phyloP scores from a whole-genome alignment of 2,113 vertebrate species.

The Aptenodytes forsteri region DNA sequence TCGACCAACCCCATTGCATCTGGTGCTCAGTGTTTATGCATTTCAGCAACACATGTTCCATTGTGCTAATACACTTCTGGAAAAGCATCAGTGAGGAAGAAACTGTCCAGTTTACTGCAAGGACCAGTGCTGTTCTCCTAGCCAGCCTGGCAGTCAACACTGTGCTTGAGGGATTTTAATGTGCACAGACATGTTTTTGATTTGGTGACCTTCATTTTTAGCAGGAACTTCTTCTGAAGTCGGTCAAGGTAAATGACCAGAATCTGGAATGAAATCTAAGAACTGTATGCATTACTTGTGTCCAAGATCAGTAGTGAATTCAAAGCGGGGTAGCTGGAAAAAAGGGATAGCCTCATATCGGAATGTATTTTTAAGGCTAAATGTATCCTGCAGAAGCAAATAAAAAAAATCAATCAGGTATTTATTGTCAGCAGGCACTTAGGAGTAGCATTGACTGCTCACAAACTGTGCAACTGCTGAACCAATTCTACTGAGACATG shows the following conservation, averaged over 20 bases:
- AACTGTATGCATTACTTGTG: background rate
- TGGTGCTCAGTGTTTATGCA: background rate
- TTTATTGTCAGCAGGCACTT: background rate
- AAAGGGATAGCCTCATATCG: background rate
- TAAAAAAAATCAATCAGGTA: background rate
- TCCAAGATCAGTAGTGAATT: background rate
- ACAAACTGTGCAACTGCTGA: background rate
- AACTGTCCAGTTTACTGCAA: background rate
- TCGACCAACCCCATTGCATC: background rate
- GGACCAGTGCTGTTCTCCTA: background rate
- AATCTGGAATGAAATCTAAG: constrained; percentile 26
- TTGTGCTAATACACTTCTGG: background rate
- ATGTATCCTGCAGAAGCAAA: background rate
- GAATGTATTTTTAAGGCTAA: background rate
- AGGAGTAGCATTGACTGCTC: background rate
- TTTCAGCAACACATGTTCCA: background rate
- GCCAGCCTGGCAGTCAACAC: background rate
- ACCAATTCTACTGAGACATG: background rate
- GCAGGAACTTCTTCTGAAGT: constrained; percentile 21
- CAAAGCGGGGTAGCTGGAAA: background rate
- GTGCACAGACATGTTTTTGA: background rate
- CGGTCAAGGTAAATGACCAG: background rate
- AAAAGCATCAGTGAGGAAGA: background rate
- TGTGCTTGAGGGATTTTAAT: background rate
- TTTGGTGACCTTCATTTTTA: constrained; percentile 13